These are phyloP conservation scores for Neotoma lepida DNA, from an alignment of 2,113 vertebrate genomes.

Conservation along the genomic window DNA sequence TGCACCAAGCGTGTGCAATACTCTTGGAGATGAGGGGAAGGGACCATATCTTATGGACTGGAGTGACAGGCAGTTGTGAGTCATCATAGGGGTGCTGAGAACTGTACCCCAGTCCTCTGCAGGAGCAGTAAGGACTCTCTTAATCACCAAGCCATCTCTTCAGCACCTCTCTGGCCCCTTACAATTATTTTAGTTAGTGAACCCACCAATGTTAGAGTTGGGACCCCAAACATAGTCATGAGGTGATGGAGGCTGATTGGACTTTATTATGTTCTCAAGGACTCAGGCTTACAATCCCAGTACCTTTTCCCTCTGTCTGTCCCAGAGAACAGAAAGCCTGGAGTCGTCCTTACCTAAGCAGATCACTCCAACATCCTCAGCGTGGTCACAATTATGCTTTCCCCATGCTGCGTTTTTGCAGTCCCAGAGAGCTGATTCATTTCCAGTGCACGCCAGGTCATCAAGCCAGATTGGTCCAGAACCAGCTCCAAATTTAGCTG, in stretches of 20 bases:
- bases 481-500: conserved; percentile 81
- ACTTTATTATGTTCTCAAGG: not conserved
- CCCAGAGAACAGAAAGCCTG: not conserved
- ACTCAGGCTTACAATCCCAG: not conserved
- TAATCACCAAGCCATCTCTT: not conserved
- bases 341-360: conserved; percentile 83
- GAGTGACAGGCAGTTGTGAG: too few species aligned
- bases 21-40: too few species aligned
- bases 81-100: not conserved
- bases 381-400: conserved; percentile 80
- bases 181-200: not conserved
- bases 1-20: not conserved
- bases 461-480: conserved; percentile 85
- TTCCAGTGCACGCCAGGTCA: conserved; percentile 77
- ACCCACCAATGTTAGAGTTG: not conserved
- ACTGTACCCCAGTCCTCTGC: not conserved
- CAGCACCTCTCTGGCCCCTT: too few species aligned
- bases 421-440: conserved; percentile 83
- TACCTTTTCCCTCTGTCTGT: not conserved
- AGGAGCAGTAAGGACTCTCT: not conserved
- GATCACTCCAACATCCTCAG: conserved; percentile 81
- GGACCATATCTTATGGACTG: not conserved
- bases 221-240: not conserved
- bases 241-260: not conserved
- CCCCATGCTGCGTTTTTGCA: conserved; percentile 82